phyloP scores from a whole-genome alignment of 2,113 vertebrate species.

The Saccopteryx bilineata region DNA sequence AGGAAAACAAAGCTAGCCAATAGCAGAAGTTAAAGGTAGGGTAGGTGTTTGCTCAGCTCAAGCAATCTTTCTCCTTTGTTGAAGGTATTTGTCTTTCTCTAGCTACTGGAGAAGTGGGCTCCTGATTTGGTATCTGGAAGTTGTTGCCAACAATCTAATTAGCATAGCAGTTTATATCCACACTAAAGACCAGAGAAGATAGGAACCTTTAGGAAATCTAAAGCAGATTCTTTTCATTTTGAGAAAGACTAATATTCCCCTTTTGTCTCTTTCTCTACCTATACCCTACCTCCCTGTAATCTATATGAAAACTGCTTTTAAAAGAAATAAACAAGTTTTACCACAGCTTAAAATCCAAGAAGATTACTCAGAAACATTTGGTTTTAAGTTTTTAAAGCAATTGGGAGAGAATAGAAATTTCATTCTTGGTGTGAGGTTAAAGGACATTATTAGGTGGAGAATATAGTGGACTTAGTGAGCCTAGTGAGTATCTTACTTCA shows the following conservation, averaged over 20 bases:
- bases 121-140: background rate
- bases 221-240: constrained; percentile 10
- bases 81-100: background rate
- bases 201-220: background rate
- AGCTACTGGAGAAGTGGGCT: background rate
- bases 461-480: too few species aligned
- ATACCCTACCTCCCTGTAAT: background rate
- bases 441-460: background rate
- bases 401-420: background rate
- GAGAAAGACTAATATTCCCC: background rate
- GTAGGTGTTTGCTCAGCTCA: background rate
- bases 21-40: background rate
- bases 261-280: background rate
- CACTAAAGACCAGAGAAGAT: background rate
- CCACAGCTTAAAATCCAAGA: constrained; percentile 24
- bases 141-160: background rate
- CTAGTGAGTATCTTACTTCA: background rate
- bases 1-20: background rate
- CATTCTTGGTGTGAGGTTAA: background rate
- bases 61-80: background rate
- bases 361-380: background rate
- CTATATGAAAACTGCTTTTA: constrained; percentile 19
- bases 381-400: background rate
- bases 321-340: background rate
- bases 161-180: background rate